Evolutionary conservation across 2,888 invertebrate species (phyloP), one percentile per base, ranked within the genome.

Genomic region (Phengaris alcon): DNA sequence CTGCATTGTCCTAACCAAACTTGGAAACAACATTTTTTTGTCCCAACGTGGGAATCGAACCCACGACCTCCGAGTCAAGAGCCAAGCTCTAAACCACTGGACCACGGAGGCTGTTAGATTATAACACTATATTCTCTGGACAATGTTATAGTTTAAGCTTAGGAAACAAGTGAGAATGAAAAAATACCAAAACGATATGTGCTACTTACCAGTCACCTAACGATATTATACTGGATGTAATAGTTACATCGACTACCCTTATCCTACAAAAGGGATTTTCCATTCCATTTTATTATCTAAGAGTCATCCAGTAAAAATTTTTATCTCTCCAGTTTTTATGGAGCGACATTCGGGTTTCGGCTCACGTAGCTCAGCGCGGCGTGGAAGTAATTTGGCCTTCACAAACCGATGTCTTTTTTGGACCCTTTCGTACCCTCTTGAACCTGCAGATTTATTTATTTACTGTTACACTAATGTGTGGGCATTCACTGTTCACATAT

Each of bases 381-480:
- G 68, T 46, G 59, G 13, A 68, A 68, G 68, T 68, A 68, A 46
- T 68, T 68, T 15, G 13, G 46, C 13, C 13, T n/a, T 55, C 55
- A 55, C 46, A 35, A 44, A 44, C 7, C 68, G 68, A 46, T 46
- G 68, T 46, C 68, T n/a, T 46, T n/a, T 68, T 68, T 68, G 46
- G 59, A 46, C 68, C 46, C n/a, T 22, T 68, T 46, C 46, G n/a
- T n/a, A 68, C 46, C 68, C 68, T 68, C 68, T 10, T 2, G 68
- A 68, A 10, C 8, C 46, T 68, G 44, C 68, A 6, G 68, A 68
- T n/a, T 46, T 68, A 68, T 46, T 68, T 68, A 68, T 68, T 68
- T 55, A 55, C n/a, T 13, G 9, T 48, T 48, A 59, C 22, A 22
- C 22, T 15, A 57, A 57, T 57, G 22, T 22, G 22, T 59, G 57